phyloP scores from a whole-genome alignment of 1,140 invertebrate species.

The Stenopsyche tienmushanensis region DNA sequence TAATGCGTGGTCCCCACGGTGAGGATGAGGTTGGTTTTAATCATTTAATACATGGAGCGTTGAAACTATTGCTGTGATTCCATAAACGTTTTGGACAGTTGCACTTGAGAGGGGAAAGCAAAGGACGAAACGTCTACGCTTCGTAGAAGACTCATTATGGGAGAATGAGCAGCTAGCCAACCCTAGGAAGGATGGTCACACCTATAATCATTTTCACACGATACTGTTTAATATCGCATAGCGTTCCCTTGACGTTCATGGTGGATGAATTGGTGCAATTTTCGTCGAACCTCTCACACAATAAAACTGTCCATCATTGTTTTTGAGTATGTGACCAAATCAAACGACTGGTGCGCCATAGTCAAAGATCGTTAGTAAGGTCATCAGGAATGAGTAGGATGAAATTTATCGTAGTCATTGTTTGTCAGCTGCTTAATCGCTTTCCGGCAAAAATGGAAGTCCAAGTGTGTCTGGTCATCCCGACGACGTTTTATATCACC shows the following conservation, averaged over 20 bases:
- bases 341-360: too few species aligned
- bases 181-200: slow-evolving; percentile 9
- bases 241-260: too few species aligned
- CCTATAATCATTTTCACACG: slow-evolving; percentile 19
- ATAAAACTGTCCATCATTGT: too few species aligned
- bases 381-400: not conserved
- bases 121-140: slow-evolving; percentile 13
- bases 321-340: too few species aligned
- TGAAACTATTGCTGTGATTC: too few species aligned
- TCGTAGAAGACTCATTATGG: slow-evolving; percentile 13
- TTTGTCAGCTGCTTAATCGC: not conserved
- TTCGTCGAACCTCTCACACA: too few species aligned
- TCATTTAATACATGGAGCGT: too few species aligned
- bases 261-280: too few species aligned
- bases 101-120: not conserved
- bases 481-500: not conserved
- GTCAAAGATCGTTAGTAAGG: too few species aligned
- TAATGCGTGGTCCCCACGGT: too few species aligned
- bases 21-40: too few species aligned
- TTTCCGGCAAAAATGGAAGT: slow-evolving; percentile 7
- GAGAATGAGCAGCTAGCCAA: slow-evolving; percentile 23
- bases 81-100: slow-evolving; percentile 10
- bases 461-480: slow-evolving; percentile 7
- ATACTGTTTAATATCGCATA: not conserved
- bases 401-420: not conserved